Evolutionary conservation across 2,888 invertebrate species (phyloP).

Genomic region (Dolichopus griseipennis): DNA sequence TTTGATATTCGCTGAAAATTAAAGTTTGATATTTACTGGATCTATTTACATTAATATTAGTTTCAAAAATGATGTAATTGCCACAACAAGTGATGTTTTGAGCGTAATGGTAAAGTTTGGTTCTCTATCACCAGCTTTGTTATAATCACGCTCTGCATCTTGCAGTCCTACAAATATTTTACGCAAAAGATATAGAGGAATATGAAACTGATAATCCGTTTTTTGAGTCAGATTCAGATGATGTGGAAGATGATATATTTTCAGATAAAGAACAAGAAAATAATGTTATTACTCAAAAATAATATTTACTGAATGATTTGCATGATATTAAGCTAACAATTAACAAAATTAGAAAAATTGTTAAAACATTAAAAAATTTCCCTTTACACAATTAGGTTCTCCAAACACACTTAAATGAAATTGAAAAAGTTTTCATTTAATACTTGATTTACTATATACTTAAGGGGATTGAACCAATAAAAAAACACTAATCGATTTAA

Average conservation of each 20-base stretch:
- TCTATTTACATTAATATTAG: no score
- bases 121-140: conserved; percentile 10
- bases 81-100: conserved; percentile 12
- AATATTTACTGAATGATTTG: background rate
- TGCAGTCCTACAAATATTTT: conserved; percentile 10
- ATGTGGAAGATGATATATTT: background rate
- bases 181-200: conserved; percentile 10
- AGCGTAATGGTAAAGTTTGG: conserved; percentile 12
- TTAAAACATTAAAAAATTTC: background rate
- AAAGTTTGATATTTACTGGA: no score
- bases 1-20: no score
- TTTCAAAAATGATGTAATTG: conserved; percentile 13
- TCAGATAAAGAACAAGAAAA: conserved; percentile 2
- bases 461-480: conserved; percentile 12
- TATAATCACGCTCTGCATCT: conserved; percentile 7
- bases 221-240: conserved; percentile 8
- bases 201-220: background rate
- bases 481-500: conserved; percentile 10
- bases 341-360: conserved; percentile 1
- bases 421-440: conserved; percentile 9
- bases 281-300: background rate
- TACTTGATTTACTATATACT: conserved; percentile 10
- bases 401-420: background rate
- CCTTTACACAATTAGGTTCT: background rate
- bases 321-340: background rate